Evolutionary conservation across 2,113 vertebrate species (phyloP).

Genomic region (Petaurus breviceps): DNA sequence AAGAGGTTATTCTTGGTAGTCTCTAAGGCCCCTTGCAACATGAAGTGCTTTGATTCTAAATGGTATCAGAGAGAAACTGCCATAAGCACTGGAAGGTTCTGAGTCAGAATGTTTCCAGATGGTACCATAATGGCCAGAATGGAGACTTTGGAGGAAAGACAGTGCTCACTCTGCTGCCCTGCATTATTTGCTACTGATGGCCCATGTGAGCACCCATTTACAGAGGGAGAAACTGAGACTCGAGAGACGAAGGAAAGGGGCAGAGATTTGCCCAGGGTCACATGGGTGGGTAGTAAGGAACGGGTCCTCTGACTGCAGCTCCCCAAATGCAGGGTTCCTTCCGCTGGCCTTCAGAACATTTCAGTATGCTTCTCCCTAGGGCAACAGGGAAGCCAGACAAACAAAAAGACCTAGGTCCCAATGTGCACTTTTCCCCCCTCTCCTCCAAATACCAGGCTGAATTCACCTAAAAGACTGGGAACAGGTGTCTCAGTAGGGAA

Average conservation of each 20-base stretch:
- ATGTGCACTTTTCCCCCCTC: background rate
- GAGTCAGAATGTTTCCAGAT: background rate
- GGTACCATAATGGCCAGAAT: background rate
- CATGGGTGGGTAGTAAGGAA: background rate
- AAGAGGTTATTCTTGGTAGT: background rate
- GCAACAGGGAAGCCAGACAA: background rate
- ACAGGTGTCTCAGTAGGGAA: background rate
- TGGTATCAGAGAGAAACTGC: slow-evolving; percentile 13
- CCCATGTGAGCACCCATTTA: background rate
- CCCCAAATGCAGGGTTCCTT: background rate
- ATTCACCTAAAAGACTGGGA: background rate
- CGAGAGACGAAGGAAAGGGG: background rate
- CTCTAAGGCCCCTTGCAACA: background rate
- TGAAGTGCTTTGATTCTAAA: background rate
- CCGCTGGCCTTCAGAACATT: background rate
- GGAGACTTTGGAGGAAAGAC: background rate
- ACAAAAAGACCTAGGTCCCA: background rate
- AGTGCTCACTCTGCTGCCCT: background rate
- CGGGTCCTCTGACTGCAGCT: background rate
- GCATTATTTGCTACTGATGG: background rate
- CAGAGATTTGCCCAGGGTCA: background rate
- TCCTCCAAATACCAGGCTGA: background rate
- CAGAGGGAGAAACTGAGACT: background rate
- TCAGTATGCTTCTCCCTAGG: background rate
- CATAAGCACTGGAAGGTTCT: slow-evolving; percentile 4